Percentiles rank a stretch among this genome's conserved stretches.
These are phyloP conservation scores for Macrostomum cliftonense DNA, from an alignment of 2,888 invertebrate species.

Conservation along the genomic window DNA sequence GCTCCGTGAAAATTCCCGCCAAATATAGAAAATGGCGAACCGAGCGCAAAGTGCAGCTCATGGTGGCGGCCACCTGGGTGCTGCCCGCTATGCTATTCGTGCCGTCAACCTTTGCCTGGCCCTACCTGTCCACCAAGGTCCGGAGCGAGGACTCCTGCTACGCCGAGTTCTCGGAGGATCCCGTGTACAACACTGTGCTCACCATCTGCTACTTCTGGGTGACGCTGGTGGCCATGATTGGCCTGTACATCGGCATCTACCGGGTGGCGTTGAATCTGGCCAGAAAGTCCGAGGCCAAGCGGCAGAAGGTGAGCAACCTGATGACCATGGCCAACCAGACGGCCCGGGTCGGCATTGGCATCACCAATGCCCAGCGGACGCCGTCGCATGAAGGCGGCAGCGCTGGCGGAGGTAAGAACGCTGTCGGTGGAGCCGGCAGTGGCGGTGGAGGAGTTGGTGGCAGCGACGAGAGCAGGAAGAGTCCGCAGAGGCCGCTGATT, in stretches of 20 bases:
- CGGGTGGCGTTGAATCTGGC: conserved; percentile 92
- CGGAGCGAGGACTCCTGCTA: conserved; percentile 45
- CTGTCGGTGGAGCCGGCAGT: too few relatives aligned
- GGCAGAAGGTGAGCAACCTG: conserved; percentile 49
- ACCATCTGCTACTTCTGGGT: conserved; percentile 95
- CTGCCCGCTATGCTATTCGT: conserved; percentile 87
- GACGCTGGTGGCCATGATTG: conserved; percentile 77
- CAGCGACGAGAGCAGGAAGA: too few relatives aligned
- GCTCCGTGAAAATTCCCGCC: conserved; percentile 93
- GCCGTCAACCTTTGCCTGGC: conserved; percentile 95
- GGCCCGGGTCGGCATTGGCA: conserved; percentile 18
- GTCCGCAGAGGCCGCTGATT: too few relatives aligned
- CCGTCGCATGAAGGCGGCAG: too few relatives aligned
- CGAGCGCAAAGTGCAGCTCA: conserved; percentile 72
- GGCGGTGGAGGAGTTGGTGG: too few relatives aligned
- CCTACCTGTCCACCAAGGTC: conserved; percentile 69
- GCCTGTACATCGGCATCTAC: conserved; percentile 87
- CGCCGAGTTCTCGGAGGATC: conserved; percentile 89
- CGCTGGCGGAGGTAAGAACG: too few relatives aligned
- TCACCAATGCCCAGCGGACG: conserved; percentile 15
- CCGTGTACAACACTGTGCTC: conserved; percentile 83
- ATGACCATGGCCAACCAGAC: conserved; percentile 19
- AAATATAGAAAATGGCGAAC: conserved; percentile 90
- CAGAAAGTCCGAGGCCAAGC: conserved; percentile 83
- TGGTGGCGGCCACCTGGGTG: conserved; percentile 89